These are phyloP conservation scores for Nycticryphes semicollaris DNA, from an alignment of 2,113 vertebrate species.

Conservation along the genomic window DNA sequence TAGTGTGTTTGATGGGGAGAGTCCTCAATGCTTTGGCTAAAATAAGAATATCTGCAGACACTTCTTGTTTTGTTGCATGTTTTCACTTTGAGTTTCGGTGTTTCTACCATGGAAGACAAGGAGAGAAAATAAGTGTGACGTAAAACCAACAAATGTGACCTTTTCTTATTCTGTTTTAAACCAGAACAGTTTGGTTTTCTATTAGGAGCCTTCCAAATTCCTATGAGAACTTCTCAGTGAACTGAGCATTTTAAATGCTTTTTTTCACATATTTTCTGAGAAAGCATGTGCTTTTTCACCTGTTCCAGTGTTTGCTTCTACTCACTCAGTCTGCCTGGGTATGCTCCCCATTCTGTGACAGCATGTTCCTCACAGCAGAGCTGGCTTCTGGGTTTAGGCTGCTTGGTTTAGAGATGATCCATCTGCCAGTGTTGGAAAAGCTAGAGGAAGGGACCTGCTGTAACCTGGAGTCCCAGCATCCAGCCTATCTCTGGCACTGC, in stretches of 20 bases:
- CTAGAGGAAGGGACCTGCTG: not conserved
- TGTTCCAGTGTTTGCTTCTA: not conserved
- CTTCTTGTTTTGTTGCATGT: not conserved
- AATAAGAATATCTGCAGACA: not conserved
- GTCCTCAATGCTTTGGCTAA: not conserved
- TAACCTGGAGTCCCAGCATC: not conserved
- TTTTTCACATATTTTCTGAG: not conserved
- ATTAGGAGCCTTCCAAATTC: not conserved
- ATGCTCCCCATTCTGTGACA: not conserved
- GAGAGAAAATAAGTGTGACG: not conserved
- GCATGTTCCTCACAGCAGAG: not conserved
- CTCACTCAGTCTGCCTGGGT: not conserved
- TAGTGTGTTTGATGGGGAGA: not conserved
- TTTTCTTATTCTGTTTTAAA: not conserved
- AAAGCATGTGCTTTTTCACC: not conserved
- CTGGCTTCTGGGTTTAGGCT: not conserved
- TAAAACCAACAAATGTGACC: not conserved
- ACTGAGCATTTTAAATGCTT: not conserved
- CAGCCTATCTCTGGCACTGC: not conserved
- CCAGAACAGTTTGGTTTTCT: not conserved
- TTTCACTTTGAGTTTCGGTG: not conserved
- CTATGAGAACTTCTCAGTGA: not conserved
- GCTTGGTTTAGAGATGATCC: not conserved
- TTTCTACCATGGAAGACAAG: not conserved
- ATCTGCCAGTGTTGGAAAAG: not conserved